These are phyloP conservation scores for Bellardia pandia DNA, from an alignment of 2,888 invertebrate genomes.

Conservation along the genomic window DNA sequence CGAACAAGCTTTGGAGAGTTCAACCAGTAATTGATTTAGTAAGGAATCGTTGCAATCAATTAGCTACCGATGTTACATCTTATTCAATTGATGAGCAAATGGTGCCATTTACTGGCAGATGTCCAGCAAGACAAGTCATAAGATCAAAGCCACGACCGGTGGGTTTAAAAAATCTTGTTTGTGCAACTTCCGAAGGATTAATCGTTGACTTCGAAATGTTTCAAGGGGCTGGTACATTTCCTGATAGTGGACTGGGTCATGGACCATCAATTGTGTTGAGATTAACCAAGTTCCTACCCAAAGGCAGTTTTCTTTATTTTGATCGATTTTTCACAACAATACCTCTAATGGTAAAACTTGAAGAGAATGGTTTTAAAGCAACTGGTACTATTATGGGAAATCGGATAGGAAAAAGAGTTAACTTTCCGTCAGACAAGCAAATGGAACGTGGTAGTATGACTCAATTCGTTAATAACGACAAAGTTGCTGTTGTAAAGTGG, in stretches of 20 bases:
- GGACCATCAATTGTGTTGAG: slow-evolving; percentile 64
- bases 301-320: slow-evolving; percentile 10
- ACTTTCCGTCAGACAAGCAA: slow-evolving; percentile 30
- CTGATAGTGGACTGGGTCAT: slow-evolving; percentile 65
- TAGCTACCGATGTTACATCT: slow-evolving; percentile 23
- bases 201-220: slow-evolving; percentile 76
- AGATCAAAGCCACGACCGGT: slow-evolving; percentile 78
- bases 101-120: slow-evolving; percentile 76
- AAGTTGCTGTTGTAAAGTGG: slow-evolving; percentile 60
- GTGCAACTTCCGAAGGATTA: slow-evolving; percentile 74
- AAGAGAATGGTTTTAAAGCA: slow-evolving; percentile 57
- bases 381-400: slow-evolving; percentile 63
- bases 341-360: slow-evolving; percentile 49
- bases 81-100: slow-evolving; percentile 76
- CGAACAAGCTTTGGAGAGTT: background rate
- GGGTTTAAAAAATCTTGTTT: slow-evolving; percentile 80
- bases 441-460: slow-evolving; percentile 56
- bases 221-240: slow-evolving; percentile 68
- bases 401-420: slow-evolving; percentile 30
- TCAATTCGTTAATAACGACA: slow-evolving; percentile 58
- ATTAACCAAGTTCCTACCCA: slow-evolving; percentile 25
- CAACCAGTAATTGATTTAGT: no score
- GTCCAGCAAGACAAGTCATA: slow-evolving; percentile 70
- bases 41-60: no score
- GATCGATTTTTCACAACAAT: slow-evolving; percentile 40